These are phyloP conservation scores for Amblyjoppa proteus DNA, from an alignment of 2,888 invertebrate genomes.

Conservation along the genomic window DNA sequence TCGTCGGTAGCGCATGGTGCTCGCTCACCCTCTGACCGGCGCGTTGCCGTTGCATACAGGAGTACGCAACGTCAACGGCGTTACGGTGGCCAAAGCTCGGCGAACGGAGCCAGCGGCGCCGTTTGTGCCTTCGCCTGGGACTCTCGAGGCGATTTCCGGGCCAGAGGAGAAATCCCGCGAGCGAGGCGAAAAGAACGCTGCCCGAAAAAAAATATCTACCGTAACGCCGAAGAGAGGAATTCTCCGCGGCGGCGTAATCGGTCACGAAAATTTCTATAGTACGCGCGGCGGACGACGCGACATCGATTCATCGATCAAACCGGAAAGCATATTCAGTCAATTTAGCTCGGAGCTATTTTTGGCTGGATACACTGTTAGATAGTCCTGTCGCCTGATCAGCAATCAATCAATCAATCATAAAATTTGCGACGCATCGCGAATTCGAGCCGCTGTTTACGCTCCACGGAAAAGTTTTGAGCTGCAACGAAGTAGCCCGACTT, in stretches of 20 bases:
- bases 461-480: too few relatives aligned
- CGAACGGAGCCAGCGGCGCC: conserved; percentile 9
- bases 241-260: neutral
- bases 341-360: neutral
- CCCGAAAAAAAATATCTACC: neutral
- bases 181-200: conserved; percentile 42
- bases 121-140: conserved; percentile 36
- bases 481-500: too few relatives aligned
- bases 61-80: too few relatives aligned
- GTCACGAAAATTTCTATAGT: neutral
- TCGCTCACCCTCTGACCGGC: conserved; percentile 14
- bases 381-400: neutral
- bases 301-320: neutral
- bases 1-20: conserved; percentile 37
- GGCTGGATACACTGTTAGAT: neutral
- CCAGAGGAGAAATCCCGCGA: conserved; percentile 23
- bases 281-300: neutral
- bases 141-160: neutral
- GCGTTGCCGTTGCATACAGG: neutral
- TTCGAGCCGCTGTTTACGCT: too few relatives aligned
- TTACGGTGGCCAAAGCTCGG: conserved; percentile 35
- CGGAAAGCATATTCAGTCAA: neutral
- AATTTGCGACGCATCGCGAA: neutral
- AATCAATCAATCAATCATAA: neutral
- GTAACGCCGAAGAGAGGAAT: neutral